Conservation (phyloP, 2,113 vertebrate genomes). For the Pygoscelis adeliae region DNA sequence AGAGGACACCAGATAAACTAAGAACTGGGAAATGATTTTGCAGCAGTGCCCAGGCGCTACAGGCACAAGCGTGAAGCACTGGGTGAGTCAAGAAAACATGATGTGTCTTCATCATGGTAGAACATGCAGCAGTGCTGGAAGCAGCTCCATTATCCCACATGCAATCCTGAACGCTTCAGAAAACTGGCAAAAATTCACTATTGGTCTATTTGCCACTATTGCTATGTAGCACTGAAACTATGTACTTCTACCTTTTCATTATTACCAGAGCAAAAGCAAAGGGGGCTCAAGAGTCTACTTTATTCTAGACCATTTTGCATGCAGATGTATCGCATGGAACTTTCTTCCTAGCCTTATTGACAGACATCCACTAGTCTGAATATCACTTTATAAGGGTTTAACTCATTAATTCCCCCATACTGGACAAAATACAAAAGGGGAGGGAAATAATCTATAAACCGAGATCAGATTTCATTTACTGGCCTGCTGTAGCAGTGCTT, state of each 20-base stretch:
- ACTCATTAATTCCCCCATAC: not conserved
- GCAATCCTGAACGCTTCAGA: not conserved
- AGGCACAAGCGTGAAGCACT: not conserved
- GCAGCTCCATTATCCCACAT: not conserved
- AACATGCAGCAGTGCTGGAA: not conserved
- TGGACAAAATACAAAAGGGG: not conserved
- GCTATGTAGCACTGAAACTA: fast-evolving
- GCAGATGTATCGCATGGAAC: not conserved
- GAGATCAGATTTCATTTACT: not conserved
- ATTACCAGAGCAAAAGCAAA: not conserved
- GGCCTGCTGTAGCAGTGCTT: not conserved
- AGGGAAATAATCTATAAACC: not conserved
- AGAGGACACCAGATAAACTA: not conserved
- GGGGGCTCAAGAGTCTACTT: not conserved
- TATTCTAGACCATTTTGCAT: not conserved
- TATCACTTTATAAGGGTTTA: not conserved
- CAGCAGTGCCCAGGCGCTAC: fast-evolving
- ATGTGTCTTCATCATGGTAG: fast-evolving
- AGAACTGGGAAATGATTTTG: not conserved
- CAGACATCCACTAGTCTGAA: not conserved
- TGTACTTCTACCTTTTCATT: not conserved
- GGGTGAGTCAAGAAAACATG: not conserved
- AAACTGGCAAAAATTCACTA: not conserved
- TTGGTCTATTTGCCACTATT: not conserved
- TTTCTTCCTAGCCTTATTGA: not conserved